Conservation (phyloP, 2,113 vertebrate genomes). For the Xenopus tropicalis region DNA sequence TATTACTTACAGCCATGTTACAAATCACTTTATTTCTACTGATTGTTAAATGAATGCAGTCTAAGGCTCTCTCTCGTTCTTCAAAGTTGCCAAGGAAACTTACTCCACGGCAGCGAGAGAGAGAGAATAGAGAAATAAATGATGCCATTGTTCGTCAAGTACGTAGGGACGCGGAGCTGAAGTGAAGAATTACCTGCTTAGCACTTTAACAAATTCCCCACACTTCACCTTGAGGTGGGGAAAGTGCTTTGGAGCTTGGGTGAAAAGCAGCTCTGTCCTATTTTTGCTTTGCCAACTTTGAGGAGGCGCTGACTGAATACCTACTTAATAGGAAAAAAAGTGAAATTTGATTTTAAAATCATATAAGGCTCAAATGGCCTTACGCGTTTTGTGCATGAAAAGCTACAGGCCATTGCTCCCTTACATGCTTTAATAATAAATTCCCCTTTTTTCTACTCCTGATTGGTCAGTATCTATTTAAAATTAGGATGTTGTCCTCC, state of each 20-base stretch:
- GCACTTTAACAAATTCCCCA: conserved; percentile 43
- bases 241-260: conserved; percentile 13
- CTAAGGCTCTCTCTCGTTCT: conserved; percentile 54
- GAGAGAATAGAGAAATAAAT: conserved; percentile 59
- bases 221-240: conserved; percentile 36
- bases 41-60: conserved; percentile 51
- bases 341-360: too few species aligned
- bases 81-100: conserved; percentile 60
- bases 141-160: conserved; percentile 58
- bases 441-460: too few species aligned
- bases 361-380: too few species aligned
- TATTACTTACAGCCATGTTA: not conserved
- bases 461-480: too few species aligned
- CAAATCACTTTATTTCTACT: conserved; percentile 2
- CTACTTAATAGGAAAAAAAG: too few species aligned
- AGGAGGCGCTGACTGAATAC: too few species aligned
- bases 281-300: too few species aligned
- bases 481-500: too few species aligned
- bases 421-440: too few species aligned
- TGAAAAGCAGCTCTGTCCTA: too few species aligned
- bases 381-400: too few species aligned
- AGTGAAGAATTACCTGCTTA: conserved; percentile 51
- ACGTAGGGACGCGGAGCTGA: conserved; percentile 49
- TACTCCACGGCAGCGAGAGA: conserved; percentile 40
- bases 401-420: too few species aligned